Percentiles rank a stretch among this genome's conserved stretches.
These are phyloP conservation scores for Pygocentrus nattereri DNA, from an alignment of 2,797 vertebrate genomes.

Conservation along the genomic window DNA sequence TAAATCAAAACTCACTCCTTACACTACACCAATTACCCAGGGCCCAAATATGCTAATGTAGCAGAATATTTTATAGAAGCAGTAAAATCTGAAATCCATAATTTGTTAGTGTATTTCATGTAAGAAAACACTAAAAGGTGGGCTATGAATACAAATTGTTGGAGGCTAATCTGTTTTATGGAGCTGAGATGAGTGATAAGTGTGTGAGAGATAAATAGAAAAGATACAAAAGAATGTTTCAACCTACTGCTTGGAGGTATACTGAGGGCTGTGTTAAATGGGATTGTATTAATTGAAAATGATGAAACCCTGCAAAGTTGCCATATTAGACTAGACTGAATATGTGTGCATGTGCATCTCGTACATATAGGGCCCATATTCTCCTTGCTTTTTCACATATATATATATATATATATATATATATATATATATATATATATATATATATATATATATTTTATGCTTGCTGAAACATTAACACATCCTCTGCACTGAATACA, in stretches of 20 bases:
- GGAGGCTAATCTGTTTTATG: constrained; percentile 65
- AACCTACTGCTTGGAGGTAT: constrained; percentile 1
- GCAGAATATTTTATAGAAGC: constrained; percentile 82
- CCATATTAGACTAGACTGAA: background rate
- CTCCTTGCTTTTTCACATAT: background rate
- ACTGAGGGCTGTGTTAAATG: background rate
- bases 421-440: no score
- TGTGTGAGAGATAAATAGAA: constrained; percentile 13
- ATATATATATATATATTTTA: no score
- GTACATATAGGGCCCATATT: background rate
- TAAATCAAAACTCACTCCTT: constrained; percentile 78
- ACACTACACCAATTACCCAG: constrained; percentile 74
- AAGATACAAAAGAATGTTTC: background rate
- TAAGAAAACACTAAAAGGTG: constrained; percentile 78
- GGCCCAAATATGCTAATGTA: constrained; percentile 79
- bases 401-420: no score
- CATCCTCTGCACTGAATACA: no score
- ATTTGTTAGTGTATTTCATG: constrained; percentile 79
- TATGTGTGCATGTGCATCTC: background rate
- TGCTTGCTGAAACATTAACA: no score
- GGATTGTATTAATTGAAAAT: background rate
- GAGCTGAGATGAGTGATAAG: constrained; percentile 34
- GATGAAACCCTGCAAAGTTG: background rate
- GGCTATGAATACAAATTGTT: constrained; percentile 81
- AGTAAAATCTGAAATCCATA: constrained; percentile 83